A percentile compares a stretch with the other conserved stretches of the same genome.
Conservation (phyloP, 2,888 invertebrate genomes). For the Willowsia nigromaculata region DNA sequence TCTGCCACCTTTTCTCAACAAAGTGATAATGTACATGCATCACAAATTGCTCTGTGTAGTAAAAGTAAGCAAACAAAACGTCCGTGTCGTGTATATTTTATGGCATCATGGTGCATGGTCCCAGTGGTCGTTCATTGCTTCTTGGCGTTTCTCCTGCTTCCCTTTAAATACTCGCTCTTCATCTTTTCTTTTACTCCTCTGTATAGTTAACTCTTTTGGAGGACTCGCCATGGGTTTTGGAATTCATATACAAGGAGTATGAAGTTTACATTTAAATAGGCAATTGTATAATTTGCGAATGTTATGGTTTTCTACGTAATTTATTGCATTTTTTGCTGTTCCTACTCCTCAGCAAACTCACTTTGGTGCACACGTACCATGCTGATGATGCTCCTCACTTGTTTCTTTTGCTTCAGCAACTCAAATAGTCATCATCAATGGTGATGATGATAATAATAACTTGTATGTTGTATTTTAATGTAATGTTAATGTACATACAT, state of each 20-base stretch:
- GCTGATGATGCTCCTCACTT: neutral
- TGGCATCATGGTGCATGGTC: constrained; percentile 24
- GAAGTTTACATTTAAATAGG: neutral
- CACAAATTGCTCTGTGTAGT: constrained; percentile 52
- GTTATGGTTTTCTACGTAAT: constrained; percentile 56
- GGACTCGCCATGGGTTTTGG: neutral
- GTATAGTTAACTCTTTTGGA: neutral
- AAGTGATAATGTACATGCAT: constrained; percentile 58
- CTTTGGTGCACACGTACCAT: neutral
- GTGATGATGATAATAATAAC: neutral
- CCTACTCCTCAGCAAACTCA: constrained; percentile 53
- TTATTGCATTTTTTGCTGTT: constrained; percentile 60
- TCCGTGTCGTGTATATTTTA: constrained; percentile 15
- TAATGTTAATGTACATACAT: constrained; percentile 1
- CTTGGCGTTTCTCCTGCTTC: neutral
- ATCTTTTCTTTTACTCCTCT: constrained; percentile 9
- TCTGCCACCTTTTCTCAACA: neutral
- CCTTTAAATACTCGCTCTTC: neutral
- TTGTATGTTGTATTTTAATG: neutral
- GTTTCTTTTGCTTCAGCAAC: neutral
- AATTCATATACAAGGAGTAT: no score
- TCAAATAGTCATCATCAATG: neutral
- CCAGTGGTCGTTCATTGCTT: constrained; percentile 23
- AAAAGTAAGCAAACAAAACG: constrained; percentile 64
- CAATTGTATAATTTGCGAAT: constrained; percentile 48